phyloP scores from a whole-genome alignment of 2,797 vertebrate genomes.

The Ceryle rudis region DNA sequence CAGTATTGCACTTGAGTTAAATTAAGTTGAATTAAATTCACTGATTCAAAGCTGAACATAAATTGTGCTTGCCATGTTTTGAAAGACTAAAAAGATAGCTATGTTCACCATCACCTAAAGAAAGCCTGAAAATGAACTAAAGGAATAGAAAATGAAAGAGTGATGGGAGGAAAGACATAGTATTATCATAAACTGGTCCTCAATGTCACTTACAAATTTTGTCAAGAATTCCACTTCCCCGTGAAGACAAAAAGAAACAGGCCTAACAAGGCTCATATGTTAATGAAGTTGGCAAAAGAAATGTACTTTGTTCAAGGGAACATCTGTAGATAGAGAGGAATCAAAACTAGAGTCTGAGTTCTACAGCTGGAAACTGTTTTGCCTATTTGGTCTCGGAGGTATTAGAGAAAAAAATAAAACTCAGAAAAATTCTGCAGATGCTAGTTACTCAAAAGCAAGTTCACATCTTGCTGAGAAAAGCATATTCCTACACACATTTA shows the following conservation, averaged over 20 bases:
- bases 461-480: not conserved
- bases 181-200: not conserved
- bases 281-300: not conserved
- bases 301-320: not conserved
- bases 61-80: not conserved
- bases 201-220: not conserved
- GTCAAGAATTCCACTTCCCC: not conserved
- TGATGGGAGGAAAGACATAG: not conserved
- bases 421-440: not conserved
- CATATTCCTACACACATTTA: not conserved
- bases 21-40: not conserved
- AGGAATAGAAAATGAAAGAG: not conserved
- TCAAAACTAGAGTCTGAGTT: not conserved
- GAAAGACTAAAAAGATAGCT: not conserved
- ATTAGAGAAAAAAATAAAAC: not conserved
- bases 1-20: not conserved
- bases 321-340: not conserved
- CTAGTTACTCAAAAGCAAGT: not conserved
- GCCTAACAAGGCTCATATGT: not conserved
- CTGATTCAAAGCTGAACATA: not conserved
- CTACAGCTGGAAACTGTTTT: not conserved
- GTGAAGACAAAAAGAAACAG: not conserved
- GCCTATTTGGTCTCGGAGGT: not conserved
- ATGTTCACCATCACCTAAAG: not conserved
- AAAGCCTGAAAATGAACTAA: not conserved